phyloP scores from a whole-genome alignment of 2,797 vertebrate species.

The Lepilemur ruficaudatus region DNA sequence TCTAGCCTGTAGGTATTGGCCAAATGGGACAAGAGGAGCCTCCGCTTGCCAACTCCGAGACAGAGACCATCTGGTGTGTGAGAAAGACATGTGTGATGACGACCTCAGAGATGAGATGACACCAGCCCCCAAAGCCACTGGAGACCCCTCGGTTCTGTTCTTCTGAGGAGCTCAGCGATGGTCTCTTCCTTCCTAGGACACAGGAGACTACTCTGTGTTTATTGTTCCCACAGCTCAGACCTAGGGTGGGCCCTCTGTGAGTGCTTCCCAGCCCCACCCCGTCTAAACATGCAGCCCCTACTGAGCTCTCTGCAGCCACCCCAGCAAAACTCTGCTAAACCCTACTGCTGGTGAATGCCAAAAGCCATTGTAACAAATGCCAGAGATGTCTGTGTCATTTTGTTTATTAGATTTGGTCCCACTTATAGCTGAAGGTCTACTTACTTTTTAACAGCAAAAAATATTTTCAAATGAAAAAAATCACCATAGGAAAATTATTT shows the following conservation, averaged over 20 bases:
- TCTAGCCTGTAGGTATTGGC: slow-evolving; percentile 4
- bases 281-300: slow-evolving; percentile 65
- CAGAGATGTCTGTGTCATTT: background rate
- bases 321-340: background rate
- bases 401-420: background rate
- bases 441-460: background rate
- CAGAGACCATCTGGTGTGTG: slow-evolving; percentile 57
- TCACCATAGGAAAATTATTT: background rate
- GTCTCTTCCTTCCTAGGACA: slow-evolving; percentile 42
- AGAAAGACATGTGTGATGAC: background rate
- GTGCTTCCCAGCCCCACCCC: slow-evolving; percentile 72
- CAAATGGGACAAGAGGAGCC: background rate
- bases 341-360: background rate
- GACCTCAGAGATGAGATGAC: slow-evolving; percentile 27
- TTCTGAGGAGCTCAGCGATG: background rate
- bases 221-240: slow-evolving; percentile 61
- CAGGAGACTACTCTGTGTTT: slow-evolving; percentile 43
- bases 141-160: background rate
- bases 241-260: slow-evolving; percentile 68
- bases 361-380: background rate
- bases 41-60: background rate
- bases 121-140: background rate
- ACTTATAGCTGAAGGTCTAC: background rate
- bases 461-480: background rate
- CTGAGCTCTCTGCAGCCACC: background rate